Evolutionary conservation across 2,797 vertebrate genomes (phyloP).

Genomic region (Pelodytes ibericus): DNA sequence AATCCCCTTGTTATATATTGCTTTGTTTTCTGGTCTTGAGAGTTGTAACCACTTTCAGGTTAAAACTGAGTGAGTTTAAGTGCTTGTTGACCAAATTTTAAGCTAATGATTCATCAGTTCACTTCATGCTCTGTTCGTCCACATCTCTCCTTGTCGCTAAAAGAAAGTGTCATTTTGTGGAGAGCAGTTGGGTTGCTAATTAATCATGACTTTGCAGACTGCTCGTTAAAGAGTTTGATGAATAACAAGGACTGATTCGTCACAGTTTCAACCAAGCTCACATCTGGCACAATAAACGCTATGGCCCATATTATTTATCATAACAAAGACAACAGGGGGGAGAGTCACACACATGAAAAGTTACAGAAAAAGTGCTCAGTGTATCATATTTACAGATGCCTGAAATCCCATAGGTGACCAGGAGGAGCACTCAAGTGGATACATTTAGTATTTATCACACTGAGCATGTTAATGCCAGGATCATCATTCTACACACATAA

Average conservation of each 20-base stretch:
- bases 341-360: background rate
- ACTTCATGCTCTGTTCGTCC: constrained; percentile 9
- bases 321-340: background rate
- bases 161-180: constrained; percentile 23
- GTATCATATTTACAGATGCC: background rate
- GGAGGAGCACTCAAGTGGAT: too few species aligned
- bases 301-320: background rate
- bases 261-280: background rate
- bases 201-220: constrained; percentile 18
- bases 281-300: background rate
- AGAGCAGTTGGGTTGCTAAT: constrained; percentile 6
- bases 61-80: background rate
- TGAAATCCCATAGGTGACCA: too few species aligned
- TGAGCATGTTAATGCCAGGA: too few species aligned
- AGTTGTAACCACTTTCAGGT: too few species aligned
- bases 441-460: too few species aligned
- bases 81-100: background rate
- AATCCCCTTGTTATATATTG: too few species aligned
- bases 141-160: constrained; percentile 13
- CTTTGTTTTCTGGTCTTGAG: too few species aligned
- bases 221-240: constrained; percentile 39
- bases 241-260: constrained; percentile 29
- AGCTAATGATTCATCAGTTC: constrained; percentile 25
- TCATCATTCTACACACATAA: too few species aligned
- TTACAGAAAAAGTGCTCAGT: background rate